Base-by-base conservation (phyloP, 35 echinoderm and acorn worm genomes). In the Lytechinus pictus region DNA sequence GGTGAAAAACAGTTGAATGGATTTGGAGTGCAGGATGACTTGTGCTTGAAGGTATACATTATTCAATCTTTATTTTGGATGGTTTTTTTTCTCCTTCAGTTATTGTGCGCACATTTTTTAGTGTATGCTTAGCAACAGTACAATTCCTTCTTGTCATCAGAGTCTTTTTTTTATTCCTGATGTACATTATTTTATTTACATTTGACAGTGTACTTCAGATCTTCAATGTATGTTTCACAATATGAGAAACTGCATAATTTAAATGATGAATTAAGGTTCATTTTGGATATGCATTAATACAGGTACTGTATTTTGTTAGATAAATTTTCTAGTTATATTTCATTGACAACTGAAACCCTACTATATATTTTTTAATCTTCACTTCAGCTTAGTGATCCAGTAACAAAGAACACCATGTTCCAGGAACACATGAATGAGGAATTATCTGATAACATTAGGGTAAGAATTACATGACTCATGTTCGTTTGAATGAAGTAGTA, bases 361-460 rank as follows among this genome's bases (percentile, higher is more conserved):
- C 2, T 44, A 2, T 44, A 44, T 44, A 44, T 1, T 44, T 1
- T 44, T 44, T 1, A 44, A 44, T 44, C 33, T 44, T 44, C 33
- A 44, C 33, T 44, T 61, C 95, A 99, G 98, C 87, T 99, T 12
- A 96, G 96, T 99, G 96, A 99, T 24, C 97, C 97, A 10, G 95
- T 97, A 53, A 95, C 96, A 58, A 96, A 97, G 86, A 95, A 97
- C 89, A 52, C 86, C 6, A 95, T 96, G 54, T 99, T 87, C 52
- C 95, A 99, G 95, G 98, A 99, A 86, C 96, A 99, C 93, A 87
- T 99, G n/a, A 96, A 95, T 61, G 95, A 57, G 54, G 95, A 97
- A 87, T 95, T 99, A 4, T 96, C 96, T 19, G 96, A 97, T 53
- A 97, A 99, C 86, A 97, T 99, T 11, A 97, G 98, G 95, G 98